phyloP scores from a whole-genome alignment of 2,113 vertebrate genomes.

The Beaufortia kweichowensis region DNA sequence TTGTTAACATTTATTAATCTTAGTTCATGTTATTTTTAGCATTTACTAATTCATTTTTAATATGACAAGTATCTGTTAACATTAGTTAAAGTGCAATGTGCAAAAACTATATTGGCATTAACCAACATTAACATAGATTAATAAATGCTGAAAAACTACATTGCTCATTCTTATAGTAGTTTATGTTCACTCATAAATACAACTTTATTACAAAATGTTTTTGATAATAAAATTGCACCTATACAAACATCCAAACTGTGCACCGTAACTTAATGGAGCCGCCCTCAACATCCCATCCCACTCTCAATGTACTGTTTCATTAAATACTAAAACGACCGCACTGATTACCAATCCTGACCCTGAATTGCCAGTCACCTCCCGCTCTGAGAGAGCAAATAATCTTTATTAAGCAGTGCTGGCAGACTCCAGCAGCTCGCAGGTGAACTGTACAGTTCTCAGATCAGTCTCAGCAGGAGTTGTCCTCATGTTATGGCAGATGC shows the following conservation, averaged over 20 bases:
- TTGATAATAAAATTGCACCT: not conserved
- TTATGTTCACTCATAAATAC: too few species aligned
- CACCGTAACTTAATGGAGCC: not conserved
- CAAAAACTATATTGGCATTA: too few species aligned
- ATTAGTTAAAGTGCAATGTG: too few species aligned
- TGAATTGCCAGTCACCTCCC: not conserved
- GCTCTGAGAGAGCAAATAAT: not conserved
- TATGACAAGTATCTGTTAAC: too few species aligned
- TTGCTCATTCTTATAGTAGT: too few species aligned
- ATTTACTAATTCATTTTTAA: too few species aligned
- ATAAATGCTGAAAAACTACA: too few species aligned
- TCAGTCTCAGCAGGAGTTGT: not conserved
- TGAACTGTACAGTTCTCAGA: not conserved
- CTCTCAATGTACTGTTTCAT: slow-evolving; percentile 34
- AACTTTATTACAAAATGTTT: too few species aligned
- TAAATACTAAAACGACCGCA: not conserved
- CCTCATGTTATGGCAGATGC: not conserved
- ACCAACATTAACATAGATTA: too few species aligned
- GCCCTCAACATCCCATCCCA: slow-evolving; percentile 27
- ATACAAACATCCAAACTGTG: too few species aligned
- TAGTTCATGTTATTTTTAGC: too few species aligned
- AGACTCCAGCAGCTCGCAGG: not conserved
- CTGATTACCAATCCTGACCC: not conserved
- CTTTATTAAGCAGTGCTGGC: slow-evolving; percentile 3
- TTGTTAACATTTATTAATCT: too few species aligned